phyloP scores from a whole-genome alignment of 2,113 vertebrate genomes.

The Thryonomys swinderianus region DNA sequence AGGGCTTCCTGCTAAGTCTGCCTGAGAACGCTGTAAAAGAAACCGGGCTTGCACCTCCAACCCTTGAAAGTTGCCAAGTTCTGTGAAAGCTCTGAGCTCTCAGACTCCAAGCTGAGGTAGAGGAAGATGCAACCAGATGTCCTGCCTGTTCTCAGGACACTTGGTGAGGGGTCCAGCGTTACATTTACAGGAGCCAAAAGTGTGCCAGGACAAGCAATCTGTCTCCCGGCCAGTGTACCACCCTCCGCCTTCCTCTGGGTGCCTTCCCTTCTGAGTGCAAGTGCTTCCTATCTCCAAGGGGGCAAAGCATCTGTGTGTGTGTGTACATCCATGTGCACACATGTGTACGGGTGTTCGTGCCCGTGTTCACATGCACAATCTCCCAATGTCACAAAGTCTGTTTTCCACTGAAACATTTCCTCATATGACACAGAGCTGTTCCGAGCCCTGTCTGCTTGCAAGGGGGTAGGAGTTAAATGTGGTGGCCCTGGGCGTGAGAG shows the following conservation, averaged over 20 bases:
- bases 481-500: too few species aligned
- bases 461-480: not conserved
- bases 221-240: rapidly evolving
- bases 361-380: too few species aligned
- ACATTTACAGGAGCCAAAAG: not conserved
- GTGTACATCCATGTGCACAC: rapidly evolving
- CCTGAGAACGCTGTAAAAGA: not conserved
- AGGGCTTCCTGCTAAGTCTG: not conserved
- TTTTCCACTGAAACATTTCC: not conserved
- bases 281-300: not conserved
- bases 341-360: too few species aligned
- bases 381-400: not conserved
- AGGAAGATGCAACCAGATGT: not conserved
- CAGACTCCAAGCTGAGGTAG: not conserved
- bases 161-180: not conserved
- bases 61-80: not conserved
- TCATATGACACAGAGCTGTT: rapidly evolving
- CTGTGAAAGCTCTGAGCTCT: not conserved
- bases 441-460: not conserved
- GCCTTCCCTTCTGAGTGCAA: not conserved
- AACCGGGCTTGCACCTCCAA: not conserved
- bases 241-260: not conserved
- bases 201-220: not conserved
- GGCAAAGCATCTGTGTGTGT: not conserved
- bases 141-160: not conserved